Conservation (phyloP, 2,888 invertebrate species). For the Pinctada fucata region DNA sequence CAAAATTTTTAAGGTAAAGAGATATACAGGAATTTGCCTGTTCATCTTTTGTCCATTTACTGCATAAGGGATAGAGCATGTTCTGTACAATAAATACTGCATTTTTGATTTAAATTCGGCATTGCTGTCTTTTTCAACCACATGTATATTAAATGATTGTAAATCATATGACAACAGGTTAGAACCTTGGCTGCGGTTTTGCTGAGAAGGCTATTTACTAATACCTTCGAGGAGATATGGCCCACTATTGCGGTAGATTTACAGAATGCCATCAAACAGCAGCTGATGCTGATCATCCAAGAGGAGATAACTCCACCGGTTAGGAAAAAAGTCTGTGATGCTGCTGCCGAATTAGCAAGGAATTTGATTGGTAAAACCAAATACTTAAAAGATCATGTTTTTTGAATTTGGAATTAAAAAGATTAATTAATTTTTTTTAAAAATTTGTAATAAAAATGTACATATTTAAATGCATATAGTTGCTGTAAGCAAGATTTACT, state of each 20-base stretch:
- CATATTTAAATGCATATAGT: no score
- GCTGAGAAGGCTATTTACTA: conserved; percentile 88
- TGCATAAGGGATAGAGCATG: no score
- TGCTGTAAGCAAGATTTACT: neutral
- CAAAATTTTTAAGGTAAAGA: no score
- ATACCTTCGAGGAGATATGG: conserved; percentile 94
- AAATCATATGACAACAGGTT: conserved; percentile 77
- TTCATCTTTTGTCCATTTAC: no score
- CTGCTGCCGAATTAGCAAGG: conserved; percentile 95
- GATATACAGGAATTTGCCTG: no score
- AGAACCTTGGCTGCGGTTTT: conserved; percentile 96
- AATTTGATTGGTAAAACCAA: conserved; percentile 80
- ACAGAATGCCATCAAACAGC: conserved; percentile 90
- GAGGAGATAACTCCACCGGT: conserved; percentile 86
- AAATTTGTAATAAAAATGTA: neutral
- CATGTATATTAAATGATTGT: no score
- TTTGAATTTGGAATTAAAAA: neutral
- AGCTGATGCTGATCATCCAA: conserved; percentile 90
- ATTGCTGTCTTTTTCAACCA: no score
- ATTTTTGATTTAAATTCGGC: no score
- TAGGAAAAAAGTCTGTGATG: conserved; percentile 95
- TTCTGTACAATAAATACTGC: no score
- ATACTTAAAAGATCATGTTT: neutral
- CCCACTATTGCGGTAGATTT: conserved; percentile 90
- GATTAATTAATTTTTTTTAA: neutral